Percentiles rank a stretch among this genome's conserved stretches.
Evolutionary conservation across 2,888 invertebrate species (phyloP).

Genomic region (Herminia tarsipennalis): DNA sequence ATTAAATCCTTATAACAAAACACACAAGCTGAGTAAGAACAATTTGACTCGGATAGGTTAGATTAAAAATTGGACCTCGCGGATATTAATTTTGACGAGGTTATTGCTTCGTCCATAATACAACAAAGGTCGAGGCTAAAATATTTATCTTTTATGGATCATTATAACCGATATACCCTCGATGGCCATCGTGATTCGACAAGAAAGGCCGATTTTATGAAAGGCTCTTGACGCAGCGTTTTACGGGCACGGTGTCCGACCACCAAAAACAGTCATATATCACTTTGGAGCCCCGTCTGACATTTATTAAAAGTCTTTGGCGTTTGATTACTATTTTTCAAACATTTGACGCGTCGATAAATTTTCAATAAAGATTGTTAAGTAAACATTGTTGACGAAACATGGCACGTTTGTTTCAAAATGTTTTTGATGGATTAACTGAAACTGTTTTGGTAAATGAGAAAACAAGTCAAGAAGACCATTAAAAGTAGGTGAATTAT

Average conservation of each 20-base stretch:
- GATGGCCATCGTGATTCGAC: conserved; percentile 57
- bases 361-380: conserved; percentile 33
- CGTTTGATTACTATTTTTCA: conserved; percentile 60
- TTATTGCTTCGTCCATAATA: conserved; percentile 21
- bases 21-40: conserved; percentile 28
- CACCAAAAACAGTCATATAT: conserved; percentile 66
- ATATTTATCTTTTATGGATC: conserved; percentile 44
- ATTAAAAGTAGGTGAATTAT: no score
- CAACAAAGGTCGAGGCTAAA: conserved; percentile 29
- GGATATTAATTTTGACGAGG: conserved; percentile 17
- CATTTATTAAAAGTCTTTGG: conserved; percentile 71
- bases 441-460: no score
- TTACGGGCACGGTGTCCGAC: conserved; percentile 56
- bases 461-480: no score
- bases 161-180: conserved; percentile 51
- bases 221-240: conserved; percentile 67
- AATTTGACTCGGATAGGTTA: conserved; percentile 31
- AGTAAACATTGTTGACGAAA: conserved; percentile 2
- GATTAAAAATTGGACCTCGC: no score
- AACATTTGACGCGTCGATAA: conserved; percentile 39
- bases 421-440: not conserved
- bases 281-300: conserved; percentile 63
- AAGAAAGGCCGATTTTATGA: conserved; percentile 62
- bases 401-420: not conserved
- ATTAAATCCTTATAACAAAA: no score